Evolutionary conservation across 1,140 invertebrate genomes (phyloP), one percentile per base, ranked within the genome.

Genomic region (Galleria mellonella): DNA sequence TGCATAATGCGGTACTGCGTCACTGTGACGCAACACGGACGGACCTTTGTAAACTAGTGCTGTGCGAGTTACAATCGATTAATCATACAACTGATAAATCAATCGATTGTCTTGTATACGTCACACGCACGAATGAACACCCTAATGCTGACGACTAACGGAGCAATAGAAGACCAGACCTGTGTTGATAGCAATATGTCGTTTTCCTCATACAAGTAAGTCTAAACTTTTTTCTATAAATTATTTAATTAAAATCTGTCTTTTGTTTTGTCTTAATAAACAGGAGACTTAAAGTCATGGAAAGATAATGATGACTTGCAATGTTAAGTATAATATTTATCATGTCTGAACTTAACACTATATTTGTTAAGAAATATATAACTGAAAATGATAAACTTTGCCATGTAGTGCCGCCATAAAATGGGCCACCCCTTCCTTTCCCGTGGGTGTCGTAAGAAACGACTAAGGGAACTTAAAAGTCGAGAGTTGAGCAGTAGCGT

Each of bases 151-250:
- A 84, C 81, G 51, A 72, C 75, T 49, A 62, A 61, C 36, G 73
- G 74, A 33, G 51, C 62, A 12, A 65, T 77, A 52, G 79, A 83
- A 47, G 79, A 83, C 47, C 76, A 77, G 60, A 64, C 72, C 42
- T 72, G 66, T 60, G 70, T 78, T 57, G 79, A 83, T 55, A 70
- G 59, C 53, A 83, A 76, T 42, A 83, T 83, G 79, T 73, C 79
- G 42, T 83, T 82, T 53, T 72, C 79, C 23, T 69, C 73, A 41
- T 83, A 83, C 38, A 83, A 82, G 79, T 83, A 44, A 79, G 79
- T 79, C 37, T 39, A 39, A 29, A 39, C 37, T 46, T 23, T 31
- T 40, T 38, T 32, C 27, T 13, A 45, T 32, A n/a, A 31, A 44
- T 41, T 12, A n/a, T 43, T 1, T 45, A 43, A 45, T 55, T 40